phyloP scores from a whole-genome alignment of 2,113 vertebrate genomes.

The Plotosus lineatus region DNA sequence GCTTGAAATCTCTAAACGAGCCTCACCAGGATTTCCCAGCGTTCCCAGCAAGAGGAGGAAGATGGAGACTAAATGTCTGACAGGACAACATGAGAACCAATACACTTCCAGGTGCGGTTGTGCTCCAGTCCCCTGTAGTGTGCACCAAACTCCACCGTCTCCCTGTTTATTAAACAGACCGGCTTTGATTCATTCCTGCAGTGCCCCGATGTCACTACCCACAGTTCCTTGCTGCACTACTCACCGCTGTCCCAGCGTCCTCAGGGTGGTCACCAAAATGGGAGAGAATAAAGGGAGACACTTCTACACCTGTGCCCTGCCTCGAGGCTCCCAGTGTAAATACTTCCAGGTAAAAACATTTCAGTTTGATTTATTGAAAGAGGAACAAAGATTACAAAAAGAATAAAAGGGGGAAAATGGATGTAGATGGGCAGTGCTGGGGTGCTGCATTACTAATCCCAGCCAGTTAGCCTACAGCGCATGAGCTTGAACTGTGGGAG shows the following conservation, averaged over 20 bases:
- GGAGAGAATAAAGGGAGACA: constrained; percentile 87
- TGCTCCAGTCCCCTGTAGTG: not conserved
- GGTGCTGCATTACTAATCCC: too few species aligned
- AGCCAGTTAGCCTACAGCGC: too few species aligned
- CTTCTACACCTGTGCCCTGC: constrained; percentile 87
- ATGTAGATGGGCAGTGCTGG: too few species aligned
- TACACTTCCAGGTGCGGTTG: not conserved
- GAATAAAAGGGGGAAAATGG: too few species aligned
- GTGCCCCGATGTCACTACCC: not conserved
- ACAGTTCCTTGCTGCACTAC: constrained; percentile 75
- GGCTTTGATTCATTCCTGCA: constrained; percentile 48
- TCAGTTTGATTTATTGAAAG: not conserved
- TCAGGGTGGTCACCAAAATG: constrained; percentile 82
- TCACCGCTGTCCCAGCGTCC: constrained; percentile 74
- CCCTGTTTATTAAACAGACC: not conserved
- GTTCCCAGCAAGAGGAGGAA: constrained; percentile 85
- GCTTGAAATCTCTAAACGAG: constrained; percentile 60
- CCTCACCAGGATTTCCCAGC: constrained; percentile 68
- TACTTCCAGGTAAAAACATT: constrained; percentile 82
- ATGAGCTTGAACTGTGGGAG: too few species aligned
- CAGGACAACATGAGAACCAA: constrained; percentile 39
- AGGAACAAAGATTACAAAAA: too few species aligned
- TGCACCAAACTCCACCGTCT: not conserved
- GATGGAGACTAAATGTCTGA: constrained; percentile 68
- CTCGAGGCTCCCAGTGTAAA: constrained; percentile 75